Evolutionary conservation across 2,113 vertebrate genomes (phyloP).

Genomic region (Chloropsis hardwickii): DNA sequence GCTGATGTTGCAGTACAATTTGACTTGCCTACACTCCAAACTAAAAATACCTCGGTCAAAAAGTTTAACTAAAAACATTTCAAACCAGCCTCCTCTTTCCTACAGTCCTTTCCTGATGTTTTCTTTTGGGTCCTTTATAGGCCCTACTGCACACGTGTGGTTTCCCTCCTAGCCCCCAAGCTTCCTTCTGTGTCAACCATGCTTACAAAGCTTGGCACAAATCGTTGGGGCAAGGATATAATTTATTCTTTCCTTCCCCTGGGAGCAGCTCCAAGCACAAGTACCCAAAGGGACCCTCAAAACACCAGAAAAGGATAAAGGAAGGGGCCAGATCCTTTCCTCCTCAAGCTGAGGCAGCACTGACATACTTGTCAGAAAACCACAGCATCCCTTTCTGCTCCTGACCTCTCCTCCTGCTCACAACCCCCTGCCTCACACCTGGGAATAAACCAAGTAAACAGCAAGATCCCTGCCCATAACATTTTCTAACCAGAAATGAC

Average conservation of each 20-base stretch:
- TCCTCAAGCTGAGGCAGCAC: background rate
- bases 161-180: background rate
- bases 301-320: background rate
- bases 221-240: background rate
- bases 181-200: background rate
- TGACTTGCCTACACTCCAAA: background rate
- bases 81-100: background rate
- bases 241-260: background rate
- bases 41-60: background rate
- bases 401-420: background rate
- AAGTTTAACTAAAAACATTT: background rate
- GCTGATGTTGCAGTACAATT: conserved; percentile 2
- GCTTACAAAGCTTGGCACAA: background rate
- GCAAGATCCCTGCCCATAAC: background rate
- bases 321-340: background rate
- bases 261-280: background rate
- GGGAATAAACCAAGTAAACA: background rate
- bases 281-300: fast-evolving
- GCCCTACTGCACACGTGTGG: fast-evolving
- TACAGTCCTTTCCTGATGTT: background rate
- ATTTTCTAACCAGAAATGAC: background rate
- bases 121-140: background rate
- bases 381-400: background rate
- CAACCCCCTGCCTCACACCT: background rate
- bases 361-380: background rate